phyloP scores from a whole-genome alignment of 2,113 vertebrate genomes.

The Casuarius casuarius region DNA sequence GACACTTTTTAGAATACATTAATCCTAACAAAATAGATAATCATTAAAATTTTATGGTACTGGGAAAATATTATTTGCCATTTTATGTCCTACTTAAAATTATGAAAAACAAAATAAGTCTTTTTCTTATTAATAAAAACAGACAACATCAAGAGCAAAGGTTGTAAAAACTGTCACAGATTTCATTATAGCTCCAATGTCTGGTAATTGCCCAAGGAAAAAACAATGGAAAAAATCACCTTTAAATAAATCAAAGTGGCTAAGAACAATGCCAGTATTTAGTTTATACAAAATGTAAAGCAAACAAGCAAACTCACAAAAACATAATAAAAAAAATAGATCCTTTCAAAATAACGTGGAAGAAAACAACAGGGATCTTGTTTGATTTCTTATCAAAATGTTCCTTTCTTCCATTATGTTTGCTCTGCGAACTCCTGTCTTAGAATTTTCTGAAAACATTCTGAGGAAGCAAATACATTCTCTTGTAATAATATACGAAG shows the following conservation, averaged over 20 bases:
- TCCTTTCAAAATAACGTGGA: background rate
- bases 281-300: background rate
- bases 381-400: background rate
- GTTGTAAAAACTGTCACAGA: background rate
- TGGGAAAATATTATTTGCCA: background rate
- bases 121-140: background rate
- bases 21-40: background rate
- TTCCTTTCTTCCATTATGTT: background rate
- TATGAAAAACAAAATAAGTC: background rate
- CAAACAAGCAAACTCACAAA: background rate
- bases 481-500: background rate
- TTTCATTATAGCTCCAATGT: background rate
- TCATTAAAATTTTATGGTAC: background rate
- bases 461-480: background rate
- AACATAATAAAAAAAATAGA: background rate
- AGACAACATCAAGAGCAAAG: background rate
- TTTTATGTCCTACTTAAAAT: background rate
- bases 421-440: background rate
- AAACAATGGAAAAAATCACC: background rate
- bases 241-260: background rate
- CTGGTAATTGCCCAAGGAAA: background rate
- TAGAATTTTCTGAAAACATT: background rate
- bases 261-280: background rate
- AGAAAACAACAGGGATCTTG: background rate
- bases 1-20: background rate